Conservation (phyloP, 2,113 vertebrate species). For the Dicrurus megarhynchus region DNA sequence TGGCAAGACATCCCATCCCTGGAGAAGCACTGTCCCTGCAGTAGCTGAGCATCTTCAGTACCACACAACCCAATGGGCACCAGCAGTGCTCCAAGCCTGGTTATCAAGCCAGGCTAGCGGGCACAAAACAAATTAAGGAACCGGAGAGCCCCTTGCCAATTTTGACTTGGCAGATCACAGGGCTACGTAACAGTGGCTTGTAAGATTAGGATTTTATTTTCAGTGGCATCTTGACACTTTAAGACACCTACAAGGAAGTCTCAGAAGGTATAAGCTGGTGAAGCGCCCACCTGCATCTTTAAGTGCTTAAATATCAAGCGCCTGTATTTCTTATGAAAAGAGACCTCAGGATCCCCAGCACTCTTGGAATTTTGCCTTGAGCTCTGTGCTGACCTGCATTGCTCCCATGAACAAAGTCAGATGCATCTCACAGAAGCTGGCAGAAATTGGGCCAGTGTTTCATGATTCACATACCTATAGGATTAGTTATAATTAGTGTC, state of each 20-base stretch:
- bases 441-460: conserved; percentile 27
- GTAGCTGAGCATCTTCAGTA: neutral
- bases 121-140: neutral
- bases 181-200: neutral
- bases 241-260: neutral
- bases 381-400: conserved; percentile 38
- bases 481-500: conserved; percentile 30
- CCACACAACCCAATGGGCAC: neutral
- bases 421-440: conserved; percentile 4
- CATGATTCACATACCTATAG: conserved; percentile 38
- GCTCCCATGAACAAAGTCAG: conserved; percentile 10
- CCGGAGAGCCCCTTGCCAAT: neutral
- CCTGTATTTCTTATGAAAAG: neutral
- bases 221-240: neutral
- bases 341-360: neutral
- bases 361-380: conserved; percentile 24
- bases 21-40: neutral
- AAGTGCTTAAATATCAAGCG: neutral
- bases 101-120: neutral
- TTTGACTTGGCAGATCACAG: neutral
- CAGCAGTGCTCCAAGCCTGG: neutral
- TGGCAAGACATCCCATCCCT: neutral
- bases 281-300: neutral
- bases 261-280: neutral
- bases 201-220: neutral